These are phyloP conservation scores for Hydrolagus colliei DNA, from an alignment of 2,797 vertebrate species.

Conservation along the genomic window DNA sequence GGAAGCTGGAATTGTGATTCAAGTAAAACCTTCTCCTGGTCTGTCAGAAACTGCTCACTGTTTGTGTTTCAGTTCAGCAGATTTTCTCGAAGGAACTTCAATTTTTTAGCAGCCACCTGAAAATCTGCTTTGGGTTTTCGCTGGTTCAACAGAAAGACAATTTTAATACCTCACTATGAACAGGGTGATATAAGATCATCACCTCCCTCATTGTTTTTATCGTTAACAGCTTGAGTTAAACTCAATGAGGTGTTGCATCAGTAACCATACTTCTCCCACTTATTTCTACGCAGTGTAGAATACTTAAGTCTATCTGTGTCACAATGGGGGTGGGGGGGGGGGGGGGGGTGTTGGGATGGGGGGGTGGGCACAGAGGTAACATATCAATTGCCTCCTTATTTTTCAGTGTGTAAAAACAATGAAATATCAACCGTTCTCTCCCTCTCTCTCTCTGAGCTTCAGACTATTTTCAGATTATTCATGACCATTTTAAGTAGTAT, in stretches of 20 bases:
- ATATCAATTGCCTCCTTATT: no score
- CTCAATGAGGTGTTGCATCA: neutral
- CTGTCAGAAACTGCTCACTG: no score
- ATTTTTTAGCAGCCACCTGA: neutral
- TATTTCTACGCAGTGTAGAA: neutral
- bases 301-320: neutral
- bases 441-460: no score
- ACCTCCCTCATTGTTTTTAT: constrained; percentile 3
- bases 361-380: no score
- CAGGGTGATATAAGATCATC: neutral
- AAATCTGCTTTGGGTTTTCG: constrained; percentile 17
- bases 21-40: no score
- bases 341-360: no score
- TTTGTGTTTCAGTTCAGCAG: neutral
- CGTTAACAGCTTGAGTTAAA: neutral
- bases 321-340: neutral
- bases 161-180: neutral
- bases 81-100: neutral
- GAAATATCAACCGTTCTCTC: no score
- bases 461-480: no score
- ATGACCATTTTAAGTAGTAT: no score
- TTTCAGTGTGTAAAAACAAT: no score
- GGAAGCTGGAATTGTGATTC: no score
- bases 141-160: neutral
- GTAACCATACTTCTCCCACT: neutral